Evolutionary conservation across 2,888 invertebrate genomes (phyloP).

Genomic region (Acrocyrtus sp.): DNA sequence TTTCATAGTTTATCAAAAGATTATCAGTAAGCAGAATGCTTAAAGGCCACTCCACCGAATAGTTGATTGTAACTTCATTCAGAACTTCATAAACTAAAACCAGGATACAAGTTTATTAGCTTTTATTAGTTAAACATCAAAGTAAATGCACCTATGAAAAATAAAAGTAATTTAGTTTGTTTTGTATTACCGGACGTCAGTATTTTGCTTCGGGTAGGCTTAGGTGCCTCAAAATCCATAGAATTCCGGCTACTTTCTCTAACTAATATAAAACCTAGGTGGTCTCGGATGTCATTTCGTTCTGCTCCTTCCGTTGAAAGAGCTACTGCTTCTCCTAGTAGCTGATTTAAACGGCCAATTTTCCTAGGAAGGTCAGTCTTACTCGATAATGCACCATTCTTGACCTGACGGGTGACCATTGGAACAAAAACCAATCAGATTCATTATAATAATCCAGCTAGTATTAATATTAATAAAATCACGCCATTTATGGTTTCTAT

Average conservation of each 20-base stretch:
- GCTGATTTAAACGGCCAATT: constrained; percentile 39
- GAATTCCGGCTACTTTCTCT: constrained; percentile 30
- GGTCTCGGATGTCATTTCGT: constrained; percentile 27
- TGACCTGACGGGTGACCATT: constrained; percentile 44
- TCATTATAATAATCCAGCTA: background rate
- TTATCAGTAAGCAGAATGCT: constrained; percentile 80
- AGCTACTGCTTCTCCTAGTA: constrained; percentile 52
- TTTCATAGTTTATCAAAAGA: constrained; percentile 76
- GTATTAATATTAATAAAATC: background rate
- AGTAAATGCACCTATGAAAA: no score
- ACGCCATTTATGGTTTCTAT: background rate
- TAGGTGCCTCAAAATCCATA: constrained; percentile 17
- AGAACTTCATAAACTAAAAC: constrained; percentile 67
- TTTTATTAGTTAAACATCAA: no score
- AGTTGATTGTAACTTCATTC: constrained; percentile 76
- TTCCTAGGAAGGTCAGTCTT: constrained; percentile 46
- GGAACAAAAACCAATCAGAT: background rate
- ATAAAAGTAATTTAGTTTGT: no score
- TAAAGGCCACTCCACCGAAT: constrained; percentile 80
- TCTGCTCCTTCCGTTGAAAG: constrained; percentile 36
- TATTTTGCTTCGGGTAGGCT: constrained; percentile 24
- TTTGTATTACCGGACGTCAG: constrained; percentile 38
- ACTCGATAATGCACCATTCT: constrained; percentile 15
- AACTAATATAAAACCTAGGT: constrained; percentile 44
- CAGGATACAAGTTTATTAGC: no score